Conservation (phyloP, 2,797 vertebrate species). For the Gambusia yucatana region DNA sequence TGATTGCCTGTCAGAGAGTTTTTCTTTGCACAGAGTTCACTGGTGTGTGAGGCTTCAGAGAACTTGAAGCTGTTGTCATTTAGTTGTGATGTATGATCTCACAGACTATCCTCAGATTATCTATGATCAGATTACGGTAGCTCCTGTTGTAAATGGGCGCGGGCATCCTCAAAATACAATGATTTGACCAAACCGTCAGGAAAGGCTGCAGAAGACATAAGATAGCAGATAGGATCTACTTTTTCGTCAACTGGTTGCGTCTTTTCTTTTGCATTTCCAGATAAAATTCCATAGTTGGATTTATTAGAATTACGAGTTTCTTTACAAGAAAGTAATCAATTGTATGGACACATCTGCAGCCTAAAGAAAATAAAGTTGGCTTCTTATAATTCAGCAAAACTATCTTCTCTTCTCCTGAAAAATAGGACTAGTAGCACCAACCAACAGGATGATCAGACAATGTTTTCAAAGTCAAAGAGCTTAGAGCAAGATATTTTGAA, state of each 20-base stretch:
- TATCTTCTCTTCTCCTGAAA: background rate
- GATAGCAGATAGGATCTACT: background rate
- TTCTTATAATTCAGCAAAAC: background rate
- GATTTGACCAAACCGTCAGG: constrained; percentile 18
- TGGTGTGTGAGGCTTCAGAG: constrained; percentile 23
- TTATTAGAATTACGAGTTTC: background rate
- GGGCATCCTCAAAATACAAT: constrained; percentile 12
- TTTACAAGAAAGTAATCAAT: background rate
- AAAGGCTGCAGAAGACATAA: constrained; percentile 2
- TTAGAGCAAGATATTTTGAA: background rate
- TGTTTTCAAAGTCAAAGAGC: background rate
- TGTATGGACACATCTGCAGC: background rate
- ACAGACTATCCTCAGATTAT: constrained; percentile 51
- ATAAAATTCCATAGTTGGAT: constrained; percentile 3
- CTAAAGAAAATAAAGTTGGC: background rate
- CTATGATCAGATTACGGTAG: constrained; percentile 52
- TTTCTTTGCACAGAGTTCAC: constrained; percentile 59
- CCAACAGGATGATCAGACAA: background rate
- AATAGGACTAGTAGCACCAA: background rate
- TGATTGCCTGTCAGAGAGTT: constrained; percentile 62
- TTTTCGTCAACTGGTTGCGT: background rate
- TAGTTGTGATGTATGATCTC: constrained; percentile 48
- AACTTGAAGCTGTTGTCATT: constrained; percentile 40
- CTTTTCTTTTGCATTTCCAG: background rate
- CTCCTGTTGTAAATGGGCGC: constrained; percentile 26